Evolutionary conservation across 2,113 vertebrate species (phyloP), one percentile per base, ranked within the genome.

Genomic region (Phyllostomus hastatus): DNA sequence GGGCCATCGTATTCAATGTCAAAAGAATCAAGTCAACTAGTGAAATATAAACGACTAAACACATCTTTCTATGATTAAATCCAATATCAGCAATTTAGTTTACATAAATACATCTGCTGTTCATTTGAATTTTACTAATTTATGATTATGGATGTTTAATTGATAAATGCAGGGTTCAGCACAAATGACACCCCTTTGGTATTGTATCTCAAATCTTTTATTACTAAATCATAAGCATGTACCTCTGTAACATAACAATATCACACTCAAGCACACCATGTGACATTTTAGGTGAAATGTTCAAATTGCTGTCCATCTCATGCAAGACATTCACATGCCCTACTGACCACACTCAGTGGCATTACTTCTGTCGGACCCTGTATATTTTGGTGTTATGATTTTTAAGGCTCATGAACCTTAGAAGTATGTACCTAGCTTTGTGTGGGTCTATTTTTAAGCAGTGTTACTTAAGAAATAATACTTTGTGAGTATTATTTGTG

Each of bases 391-490:
- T 69, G 26, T 66, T 86, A 38, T 57, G 50, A 31, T 85, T 83
- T 8, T 50, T 57, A 88, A 94, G 26, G 24, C 5, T 64, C 46
- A 85, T 87, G 93, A 86, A 46, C 24, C 11, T 59, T 91, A 85
- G 38, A 93, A 10, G 31, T 19, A 73, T 48, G 35, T 82, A 73
- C 69, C 17, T 84, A 76, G 46, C 79, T 96, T 81, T 82, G 28
- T 78, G 14, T 95, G 86, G 87, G 67, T 73, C 7, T 90, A 69
- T 79, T 69, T 76, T 95, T 82, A 92, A 87, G 59, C 81, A 95
- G 93, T 17, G 10, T 24, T 83, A 79, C 88, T 78, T 81, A 19
- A 87, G 72, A 87, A 90, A 67, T 41, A 91, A 64, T 41, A 48
- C 82, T 61, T 87, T 83, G n/a, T n/a, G n/a, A n/a, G n/a, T n/a